Evolutionary conservation across 2,113 vertebrate species (phyloP).

Genomic region (Sitta europaea): DNA sequence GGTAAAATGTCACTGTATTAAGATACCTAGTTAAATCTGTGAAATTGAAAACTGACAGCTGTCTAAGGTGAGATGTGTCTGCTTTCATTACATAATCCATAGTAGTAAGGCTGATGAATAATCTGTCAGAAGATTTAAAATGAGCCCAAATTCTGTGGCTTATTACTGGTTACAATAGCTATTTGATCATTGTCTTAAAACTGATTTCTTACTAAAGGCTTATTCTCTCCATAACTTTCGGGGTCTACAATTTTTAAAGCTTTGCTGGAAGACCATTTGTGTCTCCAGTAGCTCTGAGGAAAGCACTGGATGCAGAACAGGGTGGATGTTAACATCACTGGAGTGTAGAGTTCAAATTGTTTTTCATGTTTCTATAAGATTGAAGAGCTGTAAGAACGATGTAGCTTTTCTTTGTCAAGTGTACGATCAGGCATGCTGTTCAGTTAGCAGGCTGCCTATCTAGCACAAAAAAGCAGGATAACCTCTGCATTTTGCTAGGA

Average conservation of each 20-base stretch:
- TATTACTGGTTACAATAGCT: background rate
- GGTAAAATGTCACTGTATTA: background rate
- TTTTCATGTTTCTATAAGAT: accelerated
- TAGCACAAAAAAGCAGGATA: background rate
- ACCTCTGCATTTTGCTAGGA: background rate
- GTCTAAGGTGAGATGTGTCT: background rate
- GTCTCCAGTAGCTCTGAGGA: background rate
- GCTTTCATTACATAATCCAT: background rate
- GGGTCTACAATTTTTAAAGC: background rate
- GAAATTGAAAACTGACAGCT: background rate
- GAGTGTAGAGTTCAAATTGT: background rate
- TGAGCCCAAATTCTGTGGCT: background rate
- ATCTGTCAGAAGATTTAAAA: background rate
- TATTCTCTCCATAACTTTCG: background rate
- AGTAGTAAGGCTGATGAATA: background rate
- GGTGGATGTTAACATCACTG: background rate
- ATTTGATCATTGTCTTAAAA: background rate
- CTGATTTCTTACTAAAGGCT: background rate
- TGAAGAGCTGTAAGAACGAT: background rate
- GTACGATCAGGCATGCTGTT: background rate
- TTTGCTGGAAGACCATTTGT: background rate
- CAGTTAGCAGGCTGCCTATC: background rate
- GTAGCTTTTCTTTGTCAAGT: background rate
- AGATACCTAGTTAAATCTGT: background rate
- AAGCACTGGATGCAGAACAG: background rate